phyloP scores from a whole-genome alignment of 2,797 vertebrate species.

The Thripadectes ignobilis region DNA sequence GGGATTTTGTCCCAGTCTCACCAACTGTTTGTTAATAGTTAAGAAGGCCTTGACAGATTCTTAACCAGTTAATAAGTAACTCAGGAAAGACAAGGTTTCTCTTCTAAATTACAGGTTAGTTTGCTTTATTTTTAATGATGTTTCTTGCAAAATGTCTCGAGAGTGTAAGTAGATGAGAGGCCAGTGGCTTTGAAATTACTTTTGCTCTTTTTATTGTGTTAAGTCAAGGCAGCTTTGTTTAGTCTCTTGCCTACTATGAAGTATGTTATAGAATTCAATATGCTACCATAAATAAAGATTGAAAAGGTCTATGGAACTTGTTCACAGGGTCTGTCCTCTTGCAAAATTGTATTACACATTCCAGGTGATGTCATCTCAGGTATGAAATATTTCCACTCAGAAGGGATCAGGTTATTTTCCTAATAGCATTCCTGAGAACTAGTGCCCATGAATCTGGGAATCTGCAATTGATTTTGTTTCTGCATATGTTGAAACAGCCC shows the following conservation, averaged over 20 bases:
- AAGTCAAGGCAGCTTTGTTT: not conserved
- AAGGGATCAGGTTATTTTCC: not conserved
- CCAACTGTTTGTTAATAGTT: constrained; percentile 50
- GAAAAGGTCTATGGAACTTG: not conserved
- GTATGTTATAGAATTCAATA: not conserved
- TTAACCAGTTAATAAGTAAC: constrained; percentile 53
- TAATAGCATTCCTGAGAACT: not conserved
- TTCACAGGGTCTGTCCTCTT: not conserved
- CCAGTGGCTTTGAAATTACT: not conserved
- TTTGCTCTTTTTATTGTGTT: not conserved
- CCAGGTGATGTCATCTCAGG: not conserved
- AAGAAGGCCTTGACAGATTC: not conserved
- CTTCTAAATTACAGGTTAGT: not conserved
- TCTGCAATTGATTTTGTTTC: not conserved
- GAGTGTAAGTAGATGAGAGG: not conserved
- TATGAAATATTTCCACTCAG: constrained; percentile 7
- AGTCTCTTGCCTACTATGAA: not conserved
- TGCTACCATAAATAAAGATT: not conserved
- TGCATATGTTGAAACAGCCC: not conserved
- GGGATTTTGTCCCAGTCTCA: constrained; percentile 22
- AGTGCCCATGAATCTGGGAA: not conserved
- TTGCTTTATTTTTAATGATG: constrained; percentile 7
- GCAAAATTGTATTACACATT: not conserved
- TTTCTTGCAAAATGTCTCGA: not conserved
- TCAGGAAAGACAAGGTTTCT: not conserved